Evolutionary conservation across 1,140 invertebrate species (phyloP).

Genomic region (Bombus haemorrhoidalis): DNA sequence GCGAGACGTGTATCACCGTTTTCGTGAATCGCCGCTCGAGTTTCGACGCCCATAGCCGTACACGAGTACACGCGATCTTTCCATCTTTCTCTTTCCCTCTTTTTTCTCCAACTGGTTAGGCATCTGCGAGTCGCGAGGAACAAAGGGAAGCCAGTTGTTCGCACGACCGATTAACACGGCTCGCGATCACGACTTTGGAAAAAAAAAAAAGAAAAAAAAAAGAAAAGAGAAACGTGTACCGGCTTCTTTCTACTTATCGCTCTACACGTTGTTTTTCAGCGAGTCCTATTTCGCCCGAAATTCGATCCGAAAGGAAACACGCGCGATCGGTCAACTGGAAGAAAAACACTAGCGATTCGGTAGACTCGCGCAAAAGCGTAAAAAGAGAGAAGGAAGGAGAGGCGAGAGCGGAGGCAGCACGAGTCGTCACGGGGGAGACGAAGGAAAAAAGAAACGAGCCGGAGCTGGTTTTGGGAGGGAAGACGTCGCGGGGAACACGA

Average conservation of each 20-base stretch:
- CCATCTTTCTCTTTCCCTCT: neutral
- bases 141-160: no score
- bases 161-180: no score
- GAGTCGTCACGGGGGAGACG: neutral
- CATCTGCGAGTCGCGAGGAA: no score
- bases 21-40: neutral
- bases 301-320: neutral
- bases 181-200: no score
- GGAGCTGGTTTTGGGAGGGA: conserved; percentile 37
- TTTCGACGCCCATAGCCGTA: neutral
- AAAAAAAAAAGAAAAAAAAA: neutral
- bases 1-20: neutral
- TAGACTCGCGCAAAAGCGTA: no score
- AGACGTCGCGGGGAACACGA: conserved; percentile 25
- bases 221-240: no score
- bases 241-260: neutral
- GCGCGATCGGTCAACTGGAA: neutral
- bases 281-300: neutral
- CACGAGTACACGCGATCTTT: neutral
- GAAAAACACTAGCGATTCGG: neutral
- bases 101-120: neutral
- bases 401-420: neutral
- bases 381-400: no score
- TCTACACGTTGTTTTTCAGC: neutral
- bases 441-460: neutral